Percentiles rank a stretch among this genome's conserved stretches.
Evolutionary conservation across 2,113 vertebrate genomes (phyloP).

Genomic region (Lepus europaeus): DNA sequence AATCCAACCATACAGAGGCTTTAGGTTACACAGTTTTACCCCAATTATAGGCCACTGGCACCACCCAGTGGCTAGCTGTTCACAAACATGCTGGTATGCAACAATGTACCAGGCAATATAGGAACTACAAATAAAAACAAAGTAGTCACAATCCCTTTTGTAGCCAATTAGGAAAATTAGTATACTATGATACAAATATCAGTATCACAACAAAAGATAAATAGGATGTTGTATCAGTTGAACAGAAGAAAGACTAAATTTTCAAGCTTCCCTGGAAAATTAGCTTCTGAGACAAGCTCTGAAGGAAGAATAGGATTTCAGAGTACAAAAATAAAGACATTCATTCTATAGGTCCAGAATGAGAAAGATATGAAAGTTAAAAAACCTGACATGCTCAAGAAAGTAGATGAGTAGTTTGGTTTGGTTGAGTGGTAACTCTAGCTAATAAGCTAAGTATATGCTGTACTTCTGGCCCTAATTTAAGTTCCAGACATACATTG

Average conservation of each 20-base stretch:
- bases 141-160: neutral
- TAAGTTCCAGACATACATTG: too few species aligned
- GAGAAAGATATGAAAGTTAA: neutral
- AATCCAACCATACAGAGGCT: neutral
- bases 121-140: neutral
- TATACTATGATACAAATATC: neutral
- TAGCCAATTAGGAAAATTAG: slow-evolving; percentile 9
- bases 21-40: neutral
- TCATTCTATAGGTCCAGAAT: neutral
- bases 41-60: slow-evolving; percentile 52
- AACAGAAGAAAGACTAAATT: slow-evolving; percentile 8
- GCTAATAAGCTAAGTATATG: neutral
- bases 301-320: neutral
- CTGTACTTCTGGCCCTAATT: neutral
- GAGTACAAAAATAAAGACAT: neutral
- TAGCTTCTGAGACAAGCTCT: slow-evolving; percentile 28
- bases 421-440: neutral
- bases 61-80: slow-evolving; percentile 69
- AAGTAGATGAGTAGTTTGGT: neutral
- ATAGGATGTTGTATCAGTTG: neutral
- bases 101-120: neutral
- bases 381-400: neutral
- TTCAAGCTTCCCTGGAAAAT: slow-evolving; percentile 14
- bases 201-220: neutral
- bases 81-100: neutral